These are phyloP conservation scores for Podabrus alpinus DNA, from an alignment of 2,888 invertebrate genomes.

Conservation along the genomic window DNA sequence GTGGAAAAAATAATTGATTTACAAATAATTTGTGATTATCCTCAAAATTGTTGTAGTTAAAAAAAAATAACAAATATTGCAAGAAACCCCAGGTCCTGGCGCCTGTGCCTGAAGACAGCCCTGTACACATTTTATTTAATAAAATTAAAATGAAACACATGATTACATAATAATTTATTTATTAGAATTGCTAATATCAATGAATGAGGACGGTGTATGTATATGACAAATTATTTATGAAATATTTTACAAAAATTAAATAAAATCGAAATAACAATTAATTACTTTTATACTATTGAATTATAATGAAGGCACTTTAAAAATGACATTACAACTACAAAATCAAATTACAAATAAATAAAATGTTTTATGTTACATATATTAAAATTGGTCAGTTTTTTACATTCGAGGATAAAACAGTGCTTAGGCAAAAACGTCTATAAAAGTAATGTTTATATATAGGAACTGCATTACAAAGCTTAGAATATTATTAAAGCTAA, in stretches of 20 bases:
- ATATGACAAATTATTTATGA: slow-evolving; percentile 25
- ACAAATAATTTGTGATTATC: no score
- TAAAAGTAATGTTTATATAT: slow-evolving; percentile 26
- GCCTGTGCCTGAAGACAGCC: no score
- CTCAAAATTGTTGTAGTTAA: no score
- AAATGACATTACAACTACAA: slow-evolving; percentile 20
- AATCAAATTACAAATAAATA: slow-evolving; percentile 21
- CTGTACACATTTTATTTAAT: no score
- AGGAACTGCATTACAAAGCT: slow-evolving; percentile 35
- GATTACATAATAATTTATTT: slow-evolving; percentile 5
- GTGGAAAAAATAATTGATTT: no score
- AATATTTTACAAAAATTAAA: slow-evolving; percentile 29
- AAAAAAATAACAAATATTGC: no score
- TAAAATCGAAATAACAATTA: slow-evolving; percentile 17
- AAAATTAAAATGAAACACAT: background rate
- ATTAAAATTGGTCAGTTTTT: slow-evolving; percentile 30
- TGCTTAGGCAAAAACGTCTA: slow-evolving; percentile 19
- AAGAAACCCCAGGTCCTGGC: no score
- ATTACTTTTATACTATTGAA: slow-evolving; percentile 15
- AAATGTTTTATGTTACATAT: slow-evolving; percentile 17
- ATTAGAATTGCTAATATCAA: slow-evolving; percentile 24
- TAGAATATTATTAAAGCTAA: slow-evolving; percentile 39
- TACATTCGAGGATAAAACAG: slow-evolving; percentile 25
- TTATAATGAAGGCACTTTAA: slow-evolving; percentile 28
- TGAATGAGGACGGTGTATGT: slow-evolving; percentile 26